phyloP scores from a whole-genome alignment of 1,140 invertebrate species.

The Melitaea cinxia region DNA sequence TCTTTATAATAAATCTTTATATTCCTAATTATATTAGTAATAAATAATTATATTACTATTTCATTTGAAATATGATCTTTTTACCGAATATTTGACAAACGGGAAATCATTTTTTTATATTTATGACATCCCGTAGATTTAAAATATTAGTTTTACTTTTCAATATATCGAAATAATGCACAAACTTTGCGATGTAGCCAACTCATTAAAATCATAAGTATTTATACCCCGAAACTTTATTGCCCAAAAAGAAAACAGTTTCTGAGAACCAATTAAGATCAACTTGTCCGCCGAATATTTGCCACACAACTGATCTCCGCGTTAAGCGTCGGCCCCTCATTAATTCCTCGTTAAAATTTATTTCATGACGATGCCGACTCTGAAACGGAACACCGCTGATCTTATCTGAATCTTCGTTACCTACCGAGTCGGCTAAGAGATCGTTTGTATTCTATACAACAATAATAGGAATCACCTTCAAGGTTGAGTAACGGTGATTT shows the following conservation, averaged over 20 bases:
- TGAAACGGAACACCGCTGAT: conserved; percentile 36
- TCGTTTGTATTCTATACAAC: conserved; percentile 4
- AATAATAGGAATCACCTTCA: conserved; percentile 8
- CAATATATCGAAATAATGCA: too few species aligned
- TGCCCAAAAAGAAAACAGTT: conserved; percentile 33
- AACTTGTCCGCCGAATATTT: conserved; percentile 50
- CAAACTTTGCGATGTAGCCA: conserved; percentile 15
- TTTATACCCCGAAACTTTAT: conserved; percentile 10
- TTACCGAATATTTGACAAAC: conserved; percentile 21
- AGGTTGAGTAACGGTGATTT: not conserved
- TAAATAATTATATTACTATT: too few species aligned
- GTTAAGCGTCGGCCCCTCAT: conserved; percentile 43
- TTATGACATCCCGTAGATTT: too few species aligned
- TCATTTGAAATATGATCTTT: conserved; percentile 28
- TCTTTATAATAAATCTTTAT: too few species aligned
- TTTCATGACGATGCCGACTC: conserved; percentile 38
- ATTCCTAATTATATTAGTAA: too few species aligned
- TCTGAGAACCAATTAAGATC: conserved; percentile 60
- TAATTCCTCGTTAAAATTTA: conserved; percentile 66
- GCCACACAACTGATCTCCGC: conserved; percentile 38
- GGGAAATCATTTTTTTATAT: conserved; percentile 18
- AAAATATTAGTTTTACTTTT: too few species aligned
- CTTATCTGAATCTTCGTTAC: conserved; percentile 34
- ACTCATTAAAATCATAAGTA: conserved; percentile 5
- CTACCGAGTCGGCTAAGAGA: conserved; percentile 11